These are phyloP conservation scores for Pristionchus japonicus DNA, from an alignment of 2,888 invertebrate species.

Conservation along the genomic window DNA sequence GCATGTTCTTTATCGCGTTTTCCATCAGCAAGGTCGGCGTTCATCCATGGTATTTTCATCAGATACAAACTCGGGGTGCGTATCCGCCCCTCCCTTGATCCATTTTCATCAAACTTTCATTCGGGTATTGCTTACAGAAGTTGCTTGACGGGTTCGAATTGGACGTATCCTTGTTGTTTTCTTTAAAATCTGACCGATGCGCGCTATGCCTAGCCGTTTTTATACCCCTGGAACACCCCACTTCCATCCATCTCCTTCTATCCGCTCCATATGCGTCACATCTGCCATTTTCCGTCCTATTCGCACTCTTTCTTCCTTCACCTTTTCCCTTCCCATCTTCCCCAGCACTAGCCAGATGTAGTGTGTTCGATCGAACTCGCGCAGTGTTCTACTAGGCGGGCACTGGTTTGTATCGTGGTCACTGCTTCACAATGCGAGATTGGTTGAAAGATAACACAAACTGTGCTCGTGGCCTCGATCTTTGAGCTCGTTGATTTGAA, in stretches of 20 bases:
- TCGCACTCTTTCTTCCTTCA: background rate
- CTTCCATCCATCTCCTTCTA: background rate
- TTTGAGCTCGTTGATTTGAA: background rate
- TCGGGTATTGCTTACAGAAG: background rate
- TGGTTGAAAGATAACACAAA: background rate
- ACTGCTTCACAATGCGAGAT: background rate
- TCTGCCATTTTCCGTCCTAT: conserved; percentile 25
- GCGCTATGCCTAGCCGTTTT: background rate
- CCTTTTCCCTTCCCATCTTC: background rate
- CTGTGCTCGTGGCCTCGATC: background rate
- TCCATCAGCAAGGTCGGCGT: conserved; percentile 21
- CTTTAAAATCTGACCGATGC: background rate
- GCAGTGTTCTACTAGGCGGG: background rate
- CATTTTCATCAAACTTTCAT: background rate
- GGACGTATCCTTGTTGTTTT: background rate
- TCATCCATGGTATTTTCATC: background rate
- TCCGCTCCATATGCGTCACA: conserved; percentile 37
- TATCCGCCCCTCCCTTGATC: background rate
- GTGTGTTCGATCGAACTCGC: background rate
- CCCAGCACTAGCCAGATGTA: conserved; percentile 2
- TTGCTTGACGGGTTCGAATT: background rate
- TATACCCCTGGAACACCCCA: background rate
- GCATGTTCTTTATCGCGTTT: conserved; percentile 6
- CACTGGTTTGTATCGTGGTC: background rate
- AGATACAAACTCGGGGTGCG: background rate